Base-by-base conservation (phyloP, 2,113 vertebrate genomes). In the Ceyx cyanopectus region DNA sequence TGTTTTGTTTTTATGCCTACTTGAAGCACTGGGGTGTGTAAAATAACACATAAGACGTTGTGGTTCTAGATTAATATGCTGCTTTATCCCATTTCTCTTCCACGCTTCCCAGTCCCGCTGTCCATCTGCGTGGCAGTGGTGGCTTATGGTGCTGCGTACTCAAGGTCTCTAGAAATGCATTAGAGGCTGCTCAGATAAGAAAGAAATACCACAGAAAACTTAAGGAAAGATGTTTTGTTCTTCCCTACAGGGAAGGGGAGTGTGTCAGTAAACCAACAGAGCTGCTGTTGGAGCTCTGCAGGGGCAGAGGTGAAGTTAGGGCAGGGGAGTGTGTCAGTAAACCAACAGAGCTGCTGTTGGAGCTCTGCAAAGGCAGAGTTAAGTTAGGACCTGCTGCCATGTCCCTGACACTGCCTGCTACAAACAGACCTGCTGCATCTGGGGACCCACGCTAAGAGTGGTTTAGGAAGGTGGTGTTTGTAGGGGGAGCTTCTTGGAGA, bases 51-150 rank as follows among this genome's bases (percentile, higher is more conserved):
- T 81, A 76, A 61, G 57, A 34, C 62, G 30, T 9, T 41, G 22
- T 45, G 26, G 30, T 54, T 82, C n/a, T 40, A 63, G 81, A 12
- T 65, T 32, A 76, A 51, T 56, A 3, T 8, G 15, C 20, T 84
- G 40, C 3, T 74, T 78, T 69, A 21, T 51, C 48, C 37, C 2
- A 1, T 40, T 87, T 79, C 54, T 41, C 53, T 50, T 67, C 19
- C 20, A 5, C 5, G 0, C 51, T n/a, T 14, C 0, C 1, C 2
- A 0, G 66, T 68, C 30, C n/a, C 19, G 1, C 16, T n/a, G 34
- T 10, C 40, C 19, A 12, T 30, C 20, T 41, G 21, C 3, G 0
- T 48, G 53, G 9, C 48, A 40, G 30, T 9, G 67, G 48, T 43
- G 60, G 14, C 13, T 17, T 20, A 3, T 10, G 48, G 15, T 68